Evolutionary conservation across 2,888 invertebrate species (phyloP).

Genomic region (Caenorhabditis japonica): DNA sequence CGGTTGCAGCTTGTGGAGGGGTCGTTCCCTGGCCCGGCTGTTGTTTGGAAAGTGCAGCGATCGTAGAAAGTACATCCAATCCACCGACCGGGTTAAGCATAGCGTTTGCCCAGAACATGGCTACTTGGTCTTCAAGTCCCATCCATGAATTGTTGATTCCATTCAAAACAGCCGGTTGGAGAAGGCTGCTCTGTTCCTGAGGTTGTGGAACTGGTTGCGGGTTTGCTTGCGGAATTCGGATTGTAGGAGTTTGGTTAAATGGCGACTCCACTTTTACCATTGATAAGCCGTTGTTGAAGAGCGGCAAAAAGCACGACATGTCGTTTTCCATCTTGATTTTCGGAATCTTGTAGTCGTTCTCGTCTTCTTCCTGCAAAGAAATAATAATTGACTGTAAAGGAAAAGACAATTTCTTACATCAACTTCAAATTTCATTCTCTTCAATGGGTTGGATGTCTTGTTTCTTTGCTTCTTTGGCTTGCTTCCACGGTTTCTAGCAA

Average conservation of each 20-base stretch:
- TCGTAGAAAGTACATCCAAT: constrained; percentile 57
- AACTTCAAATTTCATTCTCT: constrained; percentile 58
- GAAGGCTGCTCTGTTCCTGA: constrained; percentile 49
- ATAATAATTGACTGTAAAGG: background rate
- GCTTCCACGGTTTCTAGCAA: constrained; percentile 67
- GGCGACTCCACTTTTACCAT: constrained; percentile 63
- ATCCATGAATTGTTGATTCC: constrained; percentile 51
- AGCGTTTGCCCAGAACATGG: constrained; percentile 64
- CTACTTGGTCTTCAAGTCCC: constrained; percentile 52
- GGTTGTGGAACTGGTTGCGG: constrained; percentile 25
- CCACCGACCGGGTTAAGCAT: constrained; percentile 57
- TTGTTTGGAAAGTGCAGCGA: constrained; percentile 55
- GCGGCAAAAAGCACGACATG: constrained; percentile 46
- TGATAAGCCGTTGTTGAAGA: constrained; percentile 56
- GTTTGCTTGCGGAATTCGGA: constrained; percentile 39
- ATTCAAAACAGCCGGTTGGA: constrained; percentile 54
- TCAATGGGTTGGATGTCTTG: constrained; percentile 49
- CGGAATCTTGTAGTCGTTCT: constrained; percentile 54
- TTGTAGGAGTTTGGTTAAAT: constrained; percentile 52
- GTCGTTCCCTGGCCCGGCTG: constrained; percentile 20
- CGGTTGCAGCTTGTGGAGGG: constrained; percentile 25
- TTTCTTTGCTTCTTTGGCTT: constrained; percentile 65
- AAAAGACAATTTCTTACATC: constrained; percentile 30
- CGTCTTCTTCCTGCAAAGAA: constrained; percentile 53
- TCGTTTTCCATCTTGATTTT: constrained; percentile 48